Base-by-base conservation (phyloP, 1,140 invertebrate species). In the Muscidifurax raptorellus region DNA sequence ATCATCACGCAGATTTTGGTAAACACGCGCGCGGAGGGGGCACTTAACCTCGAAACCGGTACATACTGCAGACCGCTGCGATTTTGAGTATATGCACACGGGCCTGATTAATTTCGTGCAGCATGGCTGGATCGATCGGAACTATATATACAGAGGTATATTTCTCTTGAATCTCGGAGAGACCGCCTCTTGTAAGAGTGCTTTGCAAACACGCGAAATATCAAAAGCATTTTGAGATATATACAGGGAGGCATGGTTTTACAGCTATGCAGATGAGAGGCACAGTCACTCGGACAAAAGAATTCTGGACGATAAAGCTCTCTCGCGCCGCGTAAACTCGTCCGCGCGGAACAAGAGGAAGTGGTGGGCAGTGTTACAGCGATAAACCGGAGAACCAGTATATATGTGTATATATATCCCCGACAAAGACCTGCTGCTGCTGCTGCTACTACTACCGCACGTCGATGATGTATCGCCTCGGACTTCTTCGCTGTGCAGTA, bases 1-100 rank as follows among this genome's bases (percentile, higher is more conserved):
- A 80, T 80, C 32, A 80, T 80, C 66, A 67, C 9, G 77, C 59
- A 40, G n/a, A 69, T 78, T 78, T 78, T 78, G 59, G 36, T 59
- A 59, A 59, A 59, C 52, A 59, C 30, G 59, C 30, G 27, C 52
- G 22, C n/a, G n/a, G n/a, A n/a, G n/a, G 15, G 66, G 36, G 59
- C 30, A 80, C 5, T 80, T 69, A 69, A 80, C 66, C 78, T 69
- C 64, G 66, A 69, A 69, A 47, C 25, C 25, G 36, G 66, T 28
- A 69, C 15, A 13, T 30, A n/a, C n/a, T n/a, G 15, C 76, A 15
- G 7, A 25, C 22, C 22, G 27, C 22, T 27, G 52, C 6, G 74
- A 76, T 44, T 44, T 18, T 12, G 74, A 76, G 12, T 10, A 0
- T 10, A 78, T 22, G n/a, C n/a, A 18, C 52, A n/a, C 52, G 52